Evolutionary conservation across 2,797 vertebrate genomes (phyloP).

Genomic region (Schizopygopsis pylzovi): DNA sequence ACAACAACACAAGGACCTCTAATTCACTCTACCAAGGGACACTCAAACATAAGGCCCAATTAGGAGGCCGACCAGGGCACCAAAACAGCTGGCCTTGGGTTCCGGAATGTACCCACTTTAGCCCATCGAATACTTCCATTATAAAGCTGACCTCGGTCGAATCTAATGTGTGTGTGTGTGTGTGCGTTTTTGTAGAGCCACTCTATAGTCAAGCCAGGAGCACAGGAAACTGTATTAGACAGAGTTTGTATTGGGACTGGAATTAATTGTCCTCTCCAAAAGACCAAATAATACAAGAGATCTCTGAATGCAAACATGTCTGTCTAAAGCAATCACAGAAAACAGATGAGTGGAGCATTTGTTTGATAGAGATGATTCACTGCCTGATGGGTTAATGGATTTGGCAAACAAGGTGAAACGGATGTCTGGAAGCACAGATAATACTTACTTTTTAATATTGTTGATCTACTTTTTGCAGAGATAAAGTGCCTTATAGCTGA

Average conservation of each 20-base stretch:
- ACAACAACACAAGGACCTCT: constrained; percentile 58
- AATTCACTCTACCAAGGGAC: constrained; percentile 61
- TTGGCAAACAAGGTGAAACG: constrained; percentile 10
- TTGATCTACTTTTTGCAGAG: not conserved
- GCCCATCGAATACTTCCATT: constrained; percentile 63
- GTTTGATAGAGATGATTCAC: constrained; percentile 34
- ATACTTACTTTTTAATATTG: not conserved
- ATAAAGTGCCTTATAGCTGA: not conserved
- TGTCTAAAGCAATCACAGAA: constrained; percentile 28
- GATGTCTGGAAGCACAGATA: constrained; percentile 21
- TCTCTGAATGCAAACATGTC: constrained; percentile 44
- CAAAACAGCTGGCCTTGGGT: constrained; percentile 66
- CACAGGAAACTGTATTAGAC: constrained; percentile 48
- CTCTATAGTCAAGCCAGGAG: constrained; percentile 48
- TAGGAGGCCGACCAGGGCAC: constrained; percentile 58
- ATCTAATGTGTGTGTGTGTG: constrained; percentile 53
- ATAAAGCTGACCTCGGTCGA: constrained; percentile 60
- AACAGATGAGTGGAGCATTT: constrained; percentile 17
- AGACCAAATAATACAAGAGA: constrained; percentile 52
- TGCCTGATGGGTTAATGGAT: constrained; percentile 29
- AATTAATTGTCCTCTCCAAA: constrained; percentile 58
- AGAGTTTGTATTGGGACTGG: constrained; percentile 44
- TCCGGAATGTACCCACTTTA: constrained; percentile 65
- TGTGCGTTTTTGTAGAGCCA: constrained; percentile 56
- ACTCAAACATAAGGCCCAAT: constrained; percentile 65